Conservation (phyloP, 92 coral and sea anemone species). For the Porites rus region DNA sequence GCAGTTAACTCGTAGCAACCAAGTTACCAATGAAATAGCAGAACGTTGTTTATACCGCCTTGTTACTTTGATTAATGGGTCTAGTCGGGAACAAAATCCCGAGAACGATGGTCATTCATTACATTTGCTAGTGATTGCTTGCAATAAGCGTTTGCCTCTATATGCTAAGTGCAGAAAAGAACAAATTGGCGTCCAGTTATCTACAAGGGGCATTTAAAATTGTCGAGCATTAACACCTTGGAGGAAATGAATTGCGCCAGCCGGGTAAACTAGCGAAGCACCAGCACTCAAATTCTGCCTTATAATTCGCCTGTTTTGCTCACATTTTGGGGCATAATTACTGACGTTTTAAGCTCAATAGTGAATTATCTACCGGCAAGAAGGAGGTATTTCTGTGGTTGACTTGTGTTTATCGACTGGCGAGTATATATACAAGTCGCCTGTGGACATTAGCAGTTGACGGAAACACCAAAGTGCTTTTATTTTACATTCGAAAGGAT, state of each 20-base stretch:
- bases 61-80: conserved; percentile 79
- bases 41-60: conserved; percentile 80
- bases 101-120: conserved; percentile 79
- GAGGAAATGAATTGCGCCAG: neutral
- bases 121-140: conserved; percentile 38
- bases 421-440: neutral
- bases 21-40: conserved; percentile 75
- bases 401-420: neutral
- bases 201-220: neutral
- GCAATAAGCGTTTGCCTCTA: conserved; percentile 22
- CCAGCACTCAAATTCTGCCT: neutral
- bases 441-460: neutral
- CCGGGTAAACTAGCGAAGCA: neutral
- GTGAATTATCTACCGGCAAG: neutral
- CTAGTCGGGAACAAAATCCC: conserved; percentile 62
- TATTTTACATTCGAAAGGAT: conserved; percentile 65
- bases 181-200: conserved; percentile 4
- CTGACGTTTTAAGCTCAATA: neutral
- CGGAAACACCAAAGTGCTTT: conserved; percentile 5
- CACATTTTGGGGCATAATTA: neutral
- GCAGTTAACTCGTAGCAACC: conserved; percentile 80
- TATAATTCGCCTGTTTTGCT: neutral
- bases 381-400: neutral
- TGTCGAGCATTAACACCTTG: neutral
- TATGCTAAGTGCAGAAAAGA: neutral